These are phyloP conservation scores for Actinernus sp. DNA, from an alignment of 92 coral and sea anemone species.

Conservation along the genomic window DNA sequence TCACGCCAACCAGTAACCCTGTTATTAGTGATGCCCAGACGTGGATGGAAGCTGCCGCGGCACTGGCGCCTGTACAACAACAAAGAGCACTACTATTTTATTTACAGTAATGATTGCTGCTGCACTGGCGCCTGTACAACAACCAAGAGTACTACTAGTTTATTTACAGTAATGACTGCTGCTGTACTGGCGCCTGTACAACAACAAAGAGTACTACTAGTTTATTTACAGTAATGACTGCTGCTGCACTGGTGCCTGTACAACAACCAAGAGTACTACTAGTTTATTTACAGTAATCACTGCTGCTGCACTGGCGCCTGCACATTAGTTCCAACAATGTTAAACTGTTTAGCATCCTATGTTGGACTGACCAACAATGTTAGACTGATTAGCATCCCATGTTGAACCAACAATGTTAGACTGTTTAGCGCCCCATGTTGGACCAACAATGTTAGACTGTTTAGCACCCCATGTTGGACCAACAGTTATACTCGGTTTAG, in stretches of 20 bases:
- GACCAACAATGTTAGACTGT: no score
- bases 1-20: conserved; percentile 72
- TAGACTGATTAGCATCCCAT: no score
- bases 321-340: no score
- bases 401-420: no score
- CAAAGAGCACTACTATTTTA: neutral
- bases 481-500: no score
- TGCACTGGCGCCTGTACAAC: conserved; percentile 72
- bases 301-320: no score
- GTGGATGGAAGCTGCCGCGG: conserved; percentile 86
- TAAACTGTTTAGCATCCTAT: no score
- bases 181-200: conserved; percentile 75
- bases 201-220: neutral
- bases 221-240: conserved; percentile 5
- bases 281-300: neutral
- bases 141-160: neutral
- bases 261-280: neutral
- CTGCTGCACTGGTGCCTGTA: conserved; percentile 78
- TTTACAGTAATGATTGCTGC: conserved; percentile 27
- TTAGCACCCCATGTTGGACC: no score
- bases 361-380: no score
- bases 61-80: conserved; percentile 66
- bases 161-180: conserved; percentile 10
- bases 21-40: conserved; percentile 85
- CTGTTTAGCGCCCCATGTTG: no score